A percentile compares a stretch with the other conserved stretches of the same genome.
Evolutionary conservation across 2,797 vertebrate genomes (phyloP).

Genomic region (Anabas testudineus): DNA sequence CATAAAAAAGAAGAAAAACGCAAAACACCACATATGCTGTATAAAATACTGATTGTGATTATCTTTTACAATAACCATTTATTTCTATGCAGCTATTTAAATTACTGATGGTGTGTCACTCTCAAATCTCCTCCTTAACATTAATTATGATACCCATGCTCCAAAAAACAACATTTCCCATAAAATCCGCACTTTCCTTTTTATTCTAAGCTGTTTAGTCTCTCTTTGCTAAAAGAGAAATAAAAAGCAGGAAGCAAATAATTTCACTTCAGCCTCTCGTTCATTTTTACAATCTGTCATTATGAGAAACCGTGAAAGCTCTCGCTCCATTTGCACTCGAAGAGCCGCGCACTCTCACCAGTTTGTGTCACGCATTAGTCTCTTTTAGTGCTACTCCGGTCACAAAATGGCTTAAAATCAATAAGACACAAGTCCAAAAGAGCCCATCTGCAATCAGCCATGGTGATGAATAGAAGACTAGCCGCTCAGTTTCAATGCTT

Average conservation of each 20-base stretch:
- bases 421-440: slow-evolving; percentile 61
- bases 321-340: slow-evolving; percentile 55
- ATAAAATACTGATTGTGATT: slow-evolving; percentile 14
- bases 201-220: neutral
- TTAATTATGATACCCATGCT: neutral
- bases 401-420: slow-evolving; percentile 68
- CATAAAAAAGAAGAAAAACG: slow-evolving; percentile 13
- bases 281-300: slow-evolving; percentile 27
- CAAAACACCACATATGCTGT: neutral
- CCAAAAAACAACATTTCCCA: slow-evolving; percentile 4
- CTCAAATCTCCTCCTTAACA: slow-evolving; percentile 7
- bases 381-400: slow-evolving; percentile 64
- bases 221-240: slow-evolving; percentile 8
- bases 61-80: neutral
- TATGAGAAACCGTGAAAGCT: slow-evolving; percentile 52
- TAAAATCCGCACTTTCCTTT: neutral
- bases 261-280: slow-evolving; percentile 22
- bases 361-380: slow-evolving; percentile 60
- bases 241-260: slow-evolving; percentile 11
- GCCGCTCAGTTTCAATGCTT: slow-evolving; percentile 31
- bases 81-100: slow-evolving; percentile 1
- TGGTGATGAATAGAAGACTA: slow-evolving; percentile 54
- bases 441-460: slow-evolving; percentile 58
- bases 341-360: slow-evolving; percentile 44
- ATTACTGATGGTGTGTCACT: slow-evolving; percentile 2